phyloP scores from a whole-genome alignment of 2,113 vertebrate species.

The Proterorhinus semilunaris region DNA sequence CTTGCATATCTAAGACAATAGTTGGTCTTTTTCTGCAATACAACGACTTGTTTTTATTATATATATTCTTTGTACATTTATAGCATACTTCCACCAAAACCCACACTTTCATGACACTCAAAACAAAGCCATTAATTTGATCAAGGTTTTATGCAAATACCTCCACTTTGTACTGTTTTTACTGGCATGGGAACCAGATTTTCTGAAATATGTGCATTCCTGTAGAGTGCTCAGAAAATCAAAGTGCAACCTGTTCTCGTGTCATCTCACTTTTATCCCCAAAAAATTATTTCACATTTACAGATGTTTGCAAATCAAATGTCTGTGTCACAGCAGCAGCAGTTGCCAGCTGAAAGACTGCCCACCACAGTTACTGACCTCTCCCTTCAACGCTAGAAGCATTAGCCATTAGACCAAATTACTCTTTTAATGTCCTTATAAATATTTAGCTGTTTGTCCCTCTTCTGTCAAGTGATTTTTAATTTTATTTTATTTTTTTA shows the following conservation, averaged over 20 bases:
- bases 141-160: slow-evolving; percentile 6
- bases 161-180: not conserved
- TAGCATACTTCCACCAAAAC: slow-evolving; percentile 1
- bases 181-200: slow-evolving; percentile 14
- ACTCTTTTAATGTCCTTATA: slow-evolving; percentile 16
- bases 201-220: slow-evolving; percentile 49
- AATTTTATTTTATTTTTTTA: slow-evolving; percentile 16
- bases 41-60: not conserved
- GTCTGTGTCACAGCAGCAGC: slow-evolving; percentile 64
- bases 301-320: slow-evolving; percentile 48
- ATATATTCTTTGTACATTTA: not conserved
- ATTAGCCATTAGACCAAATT: slow-evolving; percentile 43
- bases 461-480: slow-evolving; percentile 20
- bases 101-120: not conserved
- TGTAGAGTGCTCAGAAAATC: slow-evolving; percentile 35
- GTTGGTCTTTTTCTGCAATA: not conserved
- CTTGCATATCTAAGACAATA: not conserved
- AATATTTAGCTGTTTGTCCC: slow-evolving; percentile 36
- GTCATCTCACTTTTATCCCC: slow-evolving; percentile 21
- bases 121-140: slow-evolving; percentile 45
- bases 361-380: slow-evolving; percentile 38
- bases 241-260: slow-evolving; percentile 37
- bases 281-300: slow-evolving; percentile 56
- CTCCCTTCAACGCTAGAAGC: slow-evolving; percentile 47
- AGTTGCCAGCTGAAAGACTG: slow-evolving; percentile 30